These are phyloP conservation scores for Sylvilagus floridanus DNA, from an alignment of 2,797 vertebrate species.

Conservation along the genomic window DNA sequence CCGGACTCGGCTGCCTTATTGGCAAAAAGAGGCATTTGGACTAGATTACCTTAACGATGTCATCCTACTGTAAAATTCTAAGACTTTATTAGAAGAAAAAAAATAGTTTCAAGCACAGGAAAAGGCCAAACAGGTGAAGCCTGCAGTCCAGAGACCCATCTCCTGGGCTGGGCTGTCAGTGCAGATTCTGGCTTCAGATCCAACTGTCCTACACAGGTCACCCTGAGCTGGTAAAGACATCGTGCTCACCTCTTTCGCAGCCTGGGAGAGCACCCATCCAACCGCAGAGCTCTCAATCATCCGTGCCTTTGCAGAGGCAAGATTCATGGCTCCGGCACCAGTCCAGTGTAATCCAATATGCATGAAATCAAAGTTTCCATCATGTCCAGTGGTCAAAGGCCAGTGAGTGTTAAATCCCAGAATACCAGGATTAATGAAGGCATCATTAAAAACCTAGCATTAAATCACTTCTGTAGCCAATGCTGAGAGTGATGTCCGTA, in stretches of 20 bases:
- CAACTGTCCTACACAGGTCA: conserved; percentile 35
- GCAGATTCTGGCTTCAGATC: not conserved
- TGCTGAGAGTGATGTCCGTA: conserved; percentile 64
- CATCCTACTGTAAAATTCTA: conserved; percentile 21
- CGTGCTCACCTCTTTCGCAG: not conserved
- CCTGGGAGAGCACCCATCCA: conserved; percentile 38
- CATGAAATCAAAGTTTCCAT: conserved; percentile 76
- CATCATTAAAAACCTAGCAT: conserved; percentile 70
- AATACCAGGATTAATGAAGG: conserved; percentile 75
- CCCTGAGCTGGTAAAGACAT: conserved; percentile 68
- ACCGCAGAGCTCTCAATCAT: conserved; percentile 41
- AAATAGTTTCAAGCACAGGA: not conserved
- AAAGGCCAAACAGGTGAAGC: not conserved
- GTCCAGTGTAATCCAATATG: conserved; percentile 61
- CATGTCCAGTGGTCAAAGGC: conserved; percentile 74
- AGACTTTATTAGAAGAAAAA: not conserved
- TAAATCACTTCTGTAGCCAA: conserved; percentile 70
- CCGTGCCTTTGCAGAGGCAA: not conserved
- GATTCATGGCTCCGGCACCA: conserved; percentile 45
- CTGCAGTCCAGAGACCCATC: conserved; percentile 6
- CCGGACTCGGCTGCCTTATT: not conserved
- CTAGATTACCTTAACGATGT: not conserved
- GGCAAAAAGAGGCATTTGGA: not conserved
- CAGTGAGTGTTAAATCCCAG: conserved; percentile 67
- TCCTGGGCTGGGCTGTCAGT: not conserved